Conservation (phyloP, 2,797 vertebrate species). For the Babyrousa celebensis region DNA sequence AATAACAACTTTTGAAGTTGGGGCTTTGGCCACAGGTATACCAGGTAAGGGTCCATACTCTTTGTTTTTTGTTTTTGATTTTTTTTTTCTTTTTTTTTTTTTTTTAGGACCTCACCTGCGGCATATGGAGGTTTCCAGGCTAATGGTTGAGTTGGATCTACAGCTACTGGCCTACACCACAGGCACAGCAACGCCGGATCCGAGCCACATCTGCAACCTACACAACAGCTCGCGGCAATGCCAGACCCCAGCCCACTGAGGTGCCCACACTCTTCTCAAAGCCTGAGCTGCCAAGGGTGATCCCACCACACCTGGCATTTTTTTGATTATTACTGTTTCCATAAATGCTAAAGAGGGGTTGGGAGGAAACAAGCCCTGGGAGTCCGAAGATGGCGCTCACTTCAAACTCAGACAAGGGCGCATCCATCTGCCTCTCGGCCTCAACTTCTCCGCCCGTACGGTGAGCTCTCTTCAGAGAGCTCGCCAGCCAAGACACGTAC, state of each 20-base stretch:
- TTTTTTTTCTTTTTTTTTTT: too few species aligned
- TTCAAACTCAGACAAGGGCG: background rate
- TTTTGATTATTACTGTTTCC: background rate
- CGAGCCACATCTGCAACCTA: too few species aligned
- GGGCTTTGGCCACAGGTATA: background rate
- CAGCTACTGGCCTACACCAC: too few species aligned
- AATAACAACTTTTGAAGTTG: background rate
- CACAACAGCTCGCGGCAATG: too few species aligned
- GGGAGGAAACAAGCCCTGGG: background rate
- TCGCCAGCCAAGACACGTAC: background rate
- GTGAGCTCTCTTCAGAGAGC: background rate
- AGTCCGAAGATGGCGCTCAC: background rate
- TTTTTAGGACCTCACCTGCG: too few species aligned
- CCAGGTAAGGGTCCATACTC: background rate
- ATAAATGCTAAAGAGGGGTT: background rate
- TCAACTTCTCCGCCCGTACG: rapidly evolving
- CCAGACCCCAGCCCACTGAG: too few species aligned
- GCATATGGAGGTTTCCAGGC: too few species aligned
- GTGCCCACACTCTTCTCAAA: background rate
- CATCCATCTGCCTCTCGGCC: background rate
- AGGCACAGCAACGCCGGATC: too few species aligned
- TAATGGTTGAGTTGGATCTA: too few species aligned
- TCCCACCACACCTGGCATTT: background rate
- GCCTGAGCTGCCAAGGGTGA: background rate
- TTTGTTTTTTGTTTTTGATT: too few species aligned